Conservation (phyloP, 2,113 vertebrate genomes). For the Hydropotes inermis region DNA sequence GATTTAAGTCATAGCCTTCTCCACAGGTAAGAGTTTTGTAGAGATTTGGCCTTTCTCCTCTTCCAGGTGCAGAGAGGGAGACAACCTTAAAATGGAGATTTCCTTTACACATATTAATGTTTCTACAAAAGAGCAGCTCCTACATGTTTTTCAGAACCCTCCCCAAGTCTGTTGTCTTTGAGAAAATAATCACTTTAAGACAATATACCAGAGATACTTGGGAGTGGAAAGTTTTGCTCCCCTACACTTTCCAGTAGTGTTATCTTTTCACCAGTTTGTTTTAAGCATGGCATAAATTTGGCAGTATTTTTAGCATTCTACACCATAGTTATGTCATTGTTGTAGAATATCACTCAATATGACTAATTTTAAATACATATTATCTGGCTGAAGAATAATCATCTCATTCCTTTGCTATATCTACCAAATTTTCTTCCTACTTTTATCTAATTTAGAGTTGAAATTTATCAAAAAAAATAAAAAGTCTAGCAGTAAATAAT, state of each 20-base stretch:
- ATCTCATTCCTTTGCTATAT: neutral
- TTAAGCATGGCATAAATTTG: neutral
- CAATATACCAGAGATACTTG: neutral
- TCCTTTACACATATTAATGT: neutral
- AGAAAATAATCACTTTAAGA: neutral
- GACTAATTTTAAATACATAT: neutral
- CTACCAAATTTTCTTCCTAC: neutral
- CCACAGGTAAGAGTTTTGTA: neutral
- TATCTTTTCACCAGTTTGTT: neutral
- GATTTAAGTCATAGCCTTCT: neutral
- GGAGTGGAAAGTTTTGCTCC: neutral
- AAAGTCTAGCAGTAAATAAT: neutral
- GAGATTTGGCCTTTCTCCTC: neutral
- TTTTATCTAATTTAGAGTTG: constrained; percentile 4
- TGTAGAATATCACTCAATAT: neutral
- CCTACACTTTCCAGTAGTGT: neutral
- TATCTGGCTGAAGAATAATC: neutral
- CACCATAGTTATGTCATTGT: neutral
- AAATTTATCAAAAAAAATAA: neutral
- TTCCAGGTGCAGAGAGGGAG: neutral
- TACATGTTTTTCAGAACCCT: neutral
- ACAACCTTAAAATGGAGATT: neutral
- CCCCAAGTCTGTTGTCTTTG: neutral
- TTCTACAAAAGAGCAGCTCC: neutral
- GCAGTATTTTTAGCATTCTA: neutral